Base-by-base conservation (phyloP, 2,797 vertebrate species). In the Crenichthys baileyi region DNA sequence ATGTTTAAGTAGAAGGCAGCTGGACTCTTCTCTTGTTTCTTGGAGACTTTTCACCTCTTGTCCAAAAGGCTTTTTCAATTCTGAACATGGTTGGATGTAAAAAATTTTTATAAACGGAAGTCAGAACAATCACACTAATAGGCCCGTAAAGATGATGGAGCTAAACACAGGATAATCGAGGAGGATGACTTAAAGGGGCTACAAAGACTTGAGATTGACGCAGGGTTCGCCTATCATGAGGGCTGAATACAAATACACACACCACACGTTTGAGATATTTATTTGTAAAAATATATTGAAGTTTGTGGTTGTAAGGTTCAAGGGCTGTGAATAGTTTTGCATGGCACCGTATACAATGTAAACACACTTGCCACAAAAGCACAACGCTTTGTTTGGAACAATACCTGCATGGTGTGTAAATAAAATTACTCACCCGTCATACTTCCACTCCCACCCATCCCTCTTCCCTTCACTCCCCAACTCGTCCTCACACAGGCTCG, bases 401-500 rank as follows among this genome's bases (percentile, higher is more conserved):
- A 81, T 88, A 83, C 81, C 73, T 79, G 86, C 92, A 90, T 94
- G 92, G 90, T 89, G 88, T 91, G 89, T 85, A 44, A 80, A 68
- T 92, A 75, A 89, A 87, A 93, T 96, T 75, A 63, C 73, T 82
- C 85, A 85, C 82, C 78, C n/a, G 13, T 63, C 18, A 24, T 75
- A 29, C 79, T 75, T 70, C 77, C 83, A 61, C 85, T 75, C 65
- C 81, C 68, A 65, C 72, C 81, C 74, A 78, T 58, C 68, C 68
- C 73, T 9, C 51, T 24, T 26, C 58, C 70, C 73, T 0, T 6
- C 77, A 77, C 79, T 71, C 90, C 94, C 94, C 90, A 89, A 88
- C 90, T 83, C 88, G 44, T 75, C 78, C 65, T 87, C 88, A 90
- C 90, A 90, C 97, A 99, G 98, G 98, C 94, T 97, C 97, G 26